A percentile compares a stretch with the other conserved stretches of the same genome.
These are phyloP conservation scores for Drosophila fungiperda DNA, from an alignment of 2,888 invertebrate genomes.

Conservation along the genomic window DNA sequence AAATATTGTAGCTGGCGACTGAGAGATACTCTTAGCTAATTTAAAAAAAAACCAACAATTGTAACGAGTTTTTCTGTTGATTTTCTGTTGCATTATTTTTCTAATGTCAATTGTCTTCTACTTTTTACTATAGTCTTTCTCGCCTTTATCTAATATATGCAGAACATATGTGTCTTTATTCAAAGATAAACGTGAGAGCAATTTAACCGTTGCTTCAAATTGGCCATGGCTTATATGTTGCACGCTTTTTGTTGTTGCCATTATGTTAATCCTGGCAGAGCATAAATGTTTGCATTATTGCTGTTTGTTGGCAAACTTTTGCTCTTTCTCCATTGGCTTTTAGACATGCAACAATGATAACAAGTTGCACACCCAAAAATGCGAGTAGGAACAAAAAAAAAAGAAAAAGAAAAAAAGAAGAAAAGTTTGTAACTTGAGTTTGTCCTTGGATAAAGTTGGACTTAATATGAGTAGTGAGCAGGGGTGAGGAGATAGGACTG, in stretches of 20 bases:
- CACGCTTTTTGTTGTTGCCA: constrained; percentile 28
- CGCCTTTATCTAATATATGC: neutral
- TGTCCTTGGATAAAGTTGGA: constrained; percentile 53
- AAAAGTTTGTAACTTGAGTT: constrained; percentile 52
- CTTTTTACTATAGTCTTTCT: neutral
- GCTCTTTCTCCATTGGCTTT: constrained; percentile 69
- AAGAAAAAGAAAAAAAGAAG: constrained; percentile 14
- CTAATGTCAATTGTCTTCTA: neutral
- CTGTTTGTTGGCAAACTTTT: constrained; percentile 62
- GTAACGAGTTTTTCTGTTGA: neutral
- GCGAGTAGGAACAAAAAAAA: constrained; percentile 6
- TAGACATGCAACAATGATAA: constrained; percentile 80
- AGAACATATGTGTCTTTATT: neutral
- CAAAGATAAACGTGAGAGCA: constrained; percentile 50
- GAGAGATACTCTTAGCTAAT: neutral
- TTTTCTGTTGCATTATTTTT: rapidly evolving
- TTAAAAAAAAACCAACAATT: too few species aligned
- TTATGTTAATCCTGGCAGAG: constrained; percentile 68
- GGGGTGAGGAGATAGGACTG: neutral
- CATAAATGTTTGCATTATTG: constrained; percentile 66
- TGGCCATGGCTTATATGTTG: constrained; percentile 47
- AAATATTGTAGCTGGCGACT: neutral
- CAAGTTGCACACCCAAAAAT: constrained; percentile 62
- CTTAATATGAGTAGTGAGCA: constrained; percentile 37
- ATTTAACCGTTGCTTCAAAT: constrained; percentile 48